phyloP scores from a whole-genome alignment of 2,888 invertebrate genomes.

The Trissolcus brochymenae region DNA sequence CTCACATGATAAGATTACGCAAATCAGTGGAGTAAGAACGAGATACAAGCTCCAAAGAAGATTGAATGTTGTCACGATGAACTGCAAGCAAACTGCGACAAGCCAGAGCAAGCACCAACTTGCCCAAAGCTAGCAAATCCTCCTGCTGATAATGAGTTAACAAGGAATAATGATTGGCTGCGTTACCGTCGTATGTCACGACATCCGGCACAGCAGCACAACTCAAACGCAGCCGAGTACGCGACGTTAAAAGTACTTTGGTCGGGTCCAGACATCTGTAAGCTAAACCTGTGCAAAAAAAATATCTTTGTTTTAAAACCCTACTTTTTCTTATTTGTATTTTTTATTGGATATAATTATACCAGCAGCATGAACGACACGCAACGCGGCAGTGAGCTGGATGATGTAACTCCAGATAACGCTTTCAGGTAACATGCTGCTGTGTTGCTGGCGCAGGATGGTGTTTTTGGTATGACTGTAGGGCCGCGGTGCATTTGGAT shows the following conservation, averaged over 20 bases:
- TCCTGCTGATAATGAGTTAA: slow-evolving; percentile 91
- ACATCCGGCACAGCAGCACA: slow-evolving; percentile 90
- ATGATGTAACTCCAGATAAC: slow-evolving; percentile 97
- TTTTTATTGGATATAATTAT: slow-evolving; percentile 1
- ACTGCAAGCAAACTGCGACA: slow-evolving; percentile 93
- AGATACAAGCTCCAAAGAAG: slow-evolving; percentile 92
- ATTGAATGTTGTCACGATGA: slow-evolving; percentile 90
- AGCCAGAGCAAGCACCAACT: slow-evolving; percentile 93
- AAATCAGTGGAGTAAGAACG: slow-evolving; percentile 95
- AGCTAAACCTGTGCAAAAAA: slow-evolving; percentile 79
- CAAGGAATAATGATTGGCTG: slow-evolving; percentile 81
- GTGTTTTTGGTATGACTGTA: slow-evolving; percentile 91
- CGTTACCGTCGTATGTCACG: slow-evolving; percentile 84
- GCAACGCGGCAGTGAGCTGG: slow-evolving; percentile 94
- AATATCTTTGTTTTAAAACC: not conserved
- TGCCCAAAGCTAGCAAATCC: slow-evolving; percentile 93
- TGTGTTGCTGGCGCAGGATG: slow-evolving; percentile 85
- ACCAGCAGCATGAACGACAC: slow-evolving; percentile 89
- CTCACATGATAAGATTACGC: slow-evolving; percentile 78
- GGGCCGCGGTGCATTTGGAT: slow-evolving; percentile 87
- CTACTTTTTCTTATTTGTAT: not conserved
- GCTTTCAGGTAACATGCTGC: slow-evolving; percentile 89
- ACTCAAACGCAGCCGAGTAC: slow-evolving; percentile 86
- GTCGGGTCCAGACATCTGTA: slow-evolving; percentile 93
- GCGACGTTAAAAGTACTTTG: slow-evolving; percentile 90